Evolutionary conservation across 2,888 invertebrate species (phyloP), one percentile per base, ranked within the genome.

Genomic region (Acronicta leporina): DNA sequence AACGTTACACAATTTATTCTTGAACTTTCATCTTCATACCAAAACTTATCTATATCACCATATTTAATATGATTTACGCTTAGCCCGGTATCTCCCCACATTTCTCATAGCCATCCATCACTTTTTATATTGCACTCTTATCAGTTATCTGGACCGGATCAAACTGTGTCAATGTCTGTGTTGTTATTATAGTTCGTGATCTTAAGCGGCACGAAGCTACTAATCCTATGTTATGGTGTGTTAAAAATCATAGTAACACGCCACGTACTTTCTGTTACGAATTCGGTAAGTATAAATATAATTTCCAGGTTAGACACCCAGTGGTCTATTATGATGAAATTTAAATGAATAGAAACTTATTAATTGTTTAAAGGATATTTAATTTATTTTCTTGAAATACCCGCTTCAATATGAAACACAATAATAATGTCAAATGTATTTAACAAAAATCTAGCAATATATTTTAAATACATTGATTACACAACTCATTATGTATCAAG

Each of bases 131-230:
- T 66, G 46, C 77, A 46, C 50, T 66, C 54, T 74, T 79, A 80
- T 77, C 78, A 69, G 64, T 70, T 78, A 81, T 78, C 75, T 71
- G 52, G 41, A 63, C 68, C 67, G 73, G 80, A 85, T 84, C 77
- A 75, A 73, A 77, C 66, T 75, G 53, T 77, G 82, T 82, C 82
- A 85, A 76, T 75, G 75, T 80, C 72, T 77, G 59, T 71, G 65
- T 40, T 55, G 65, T 68, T 48, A 46, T 57, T 60, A 57, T 25
- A 14, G 43, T 42, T 55, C 50, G 20, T 62, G 60, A 47, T 55
- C 30, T 42, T 25, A 47, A 46, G 46, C 45, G 7, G 40, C 44
- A 45, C 15, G 10, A 56, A 50, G 15, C 47, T 49, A 53, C 42
- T 58, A 49, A 52, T 65, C 42, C n/a, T 68, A 54, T 14, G 27